Base-by-base conservation (phyloP, 1,140 invertebrate genomes). In the Xylocopa sonorina region DNA sequence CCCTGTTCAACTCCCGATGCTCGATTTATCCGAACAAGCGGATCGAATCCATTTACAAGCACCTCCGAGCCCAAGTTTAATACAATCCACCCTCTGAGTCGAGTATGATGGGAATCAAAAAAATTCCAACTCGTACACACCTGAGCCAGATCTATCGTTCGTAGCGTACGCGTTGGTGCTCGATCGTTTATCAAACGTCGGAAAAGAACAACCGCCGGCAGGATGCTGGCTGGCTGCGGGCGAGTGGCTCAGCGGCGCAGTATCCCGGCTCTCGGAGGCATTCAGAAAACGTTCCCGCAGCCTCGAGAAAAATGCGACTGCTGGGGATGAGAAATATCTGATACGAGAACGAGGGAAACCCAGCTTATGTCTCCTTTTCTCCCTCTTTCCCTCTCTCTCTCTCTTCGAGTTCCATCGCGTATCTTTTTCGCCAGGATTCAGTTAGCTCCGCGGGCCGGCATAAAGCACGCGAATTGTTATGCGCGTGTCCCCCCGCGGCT, bases 391-490 rank as follows among this genome's bases (percentile, higher is more conserved):
- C n/a, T n/a, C n/a, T n/a, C n/a, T n/a, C n/a, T n/a, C n/a, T n/a
- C n/a, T n/a, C n/a, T n/a, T n/a, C n/a, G n/a, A n/a, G n/a, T n/a
- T n/a, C n/a, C n/a, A n/a, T 43, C 29, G 55, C 51, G 43, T 79
- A 83, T 77, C 55, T 76, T 84, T 83, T 83, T 66, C 67, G 14
- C 41, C 38, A n/a, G 80, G 53, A 58, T 76, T 68, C 80, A 75
- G 76, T 78, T 68, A 68, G 27, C 78, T 63, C 74, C 27, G 43
- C 48, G n/a, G 27, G 21, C 63, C 64, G 53, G 18, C 58, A 73
- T 69, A 63, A 84, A 69, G 57, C 62, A 84, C 66, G 69, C 72
- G 67, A 84, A 85, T 76, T 76, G 81, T 80, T 83, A 84, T 85
- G 72, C 78, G 58, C 48, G 68, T 68, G 60, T 84, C 71, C 78